A percentile compares a stretch with the other conserved stretches of the same genome.
Conservation (phyloP, 2,888 invertebrate genomes). For the Sicus ferrugineus region DNA sequence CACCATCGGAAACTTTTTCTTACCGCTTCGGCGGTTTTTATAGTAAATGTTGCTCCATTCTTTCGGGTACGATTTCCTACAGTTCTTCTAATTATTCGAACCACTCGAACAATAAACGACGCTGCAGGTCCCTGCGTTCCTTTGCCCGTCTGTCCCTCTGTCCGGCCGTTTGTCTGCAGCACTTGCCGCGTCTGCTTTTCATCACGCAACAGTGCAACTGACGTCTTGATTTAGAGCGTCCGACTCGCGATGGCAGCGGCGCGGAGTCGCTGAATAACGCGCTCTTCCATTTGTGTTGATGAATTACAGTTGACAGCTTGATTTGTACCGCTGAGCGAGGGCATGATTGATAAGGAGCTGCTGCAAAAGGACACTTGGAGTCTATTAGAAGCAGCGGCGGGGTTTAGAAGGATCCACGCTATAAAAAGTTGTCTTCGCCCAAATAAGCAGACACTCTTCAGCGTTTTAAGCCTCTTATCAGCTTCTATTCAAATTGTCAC, state of each 20-base stretch:
- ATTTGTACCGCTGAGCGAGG: constrained; percentile 2
- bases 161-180: neutral
- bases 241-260: neutral
- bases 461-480: neutral
- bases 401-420: too few species aligned
- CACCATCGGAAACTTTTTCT: neutral
- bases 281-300: neutral
- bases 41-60: neutral
- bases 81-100: constrained; percentile 16
- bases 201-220: constrained; percentile 18
- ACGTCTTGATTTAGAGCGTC: constrained; percentile 23
- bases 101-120: neutral
- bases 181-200: constrained; percentile 23
- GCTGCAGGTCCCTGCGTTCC: too few species aligned
- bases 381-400: constrained; percentile 31
- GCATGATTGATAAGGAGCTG: constrained; percentile 37
- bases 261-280: neutral
- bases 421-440: too few species aligned
- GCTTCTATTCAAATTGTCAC: neutral
- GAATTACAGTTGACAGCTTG: constrained; percentile 22
- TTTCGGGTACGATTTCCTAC: neutral
- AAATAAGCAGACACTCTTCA: neutral
- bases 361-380: constrained; percentile 35
- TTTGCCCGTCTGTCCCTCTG: too few species aligned
- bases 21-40: neutral